A percentile compares a stretch with the other conserved stretches of the same genome.
Evolutionary conservation across 2,113 vertebrate genomes (phyloP).

Genomic region (Monopterus albus): DNA sequence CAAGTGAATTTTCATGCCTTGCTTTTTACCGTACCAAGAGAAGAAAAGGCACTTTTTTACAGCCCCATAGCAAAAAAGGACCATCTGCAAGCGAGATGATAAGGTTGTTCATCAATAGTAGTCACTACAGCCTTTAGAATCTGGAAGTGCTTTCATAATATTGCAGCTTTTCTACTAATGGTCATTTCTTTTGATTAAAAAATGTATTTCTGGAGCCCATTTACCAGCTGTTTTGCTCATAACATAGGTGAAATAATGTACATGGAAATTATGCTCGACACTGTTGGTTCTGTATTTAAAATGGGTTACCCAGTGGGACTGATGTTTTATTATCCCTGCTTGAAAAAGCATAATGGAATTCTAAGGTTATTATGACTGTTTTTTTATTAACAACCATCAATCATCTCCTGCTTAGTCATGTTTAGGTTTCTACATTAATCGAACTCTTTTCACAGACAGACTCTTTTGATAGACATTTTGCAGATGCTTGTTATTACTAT

Average conservation of each 20-base stretch:
- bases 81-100: slow-evolving; percentile 23
- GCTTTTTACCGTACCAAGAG: not conserved
- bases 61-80: slow-evolving; percentile 1
- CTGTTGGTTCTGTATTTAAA: not conserved
- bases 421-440: too few relatives aligned
- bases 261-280: slow-evolving; percentile 9
- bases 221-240: slow-evolving; percentile 11
- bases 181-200: slow-evolving; percentile 2
- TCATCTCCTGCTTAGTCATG: too few relatives aligned
- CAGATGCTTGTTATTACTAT: too few relatives aligned
- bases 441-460: too few relatives aligned
- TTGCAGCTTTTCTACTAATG: not conserved
- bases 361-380: not conserved
- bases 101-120: not conserved
- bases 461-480: too few relatives aligned
- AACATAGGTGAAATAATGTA: not conserved
- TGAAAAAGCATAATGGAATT: not conserved
- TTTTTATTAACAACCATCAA: not conserved
- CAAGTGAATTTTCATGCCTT: slow-evolving; percentile 32
- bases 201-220: slow-evolving; percentile 11
- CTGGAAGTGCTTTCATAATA: not conserved
- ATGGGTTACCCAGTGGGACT: not conserved
- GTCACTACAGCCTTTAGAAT: slow-evolving; percentile 18
- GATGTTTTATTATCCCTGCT: not conserved
- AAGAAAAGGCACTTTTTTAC: not conserved